Percentiles rank a stretch among this genome's conserved stretches.
These are phyloP conservation scores for Keiferia lycopersicella DNA, from an alignment of 2,888 invertebrate species.

Conservation along the genomic window DNA sequence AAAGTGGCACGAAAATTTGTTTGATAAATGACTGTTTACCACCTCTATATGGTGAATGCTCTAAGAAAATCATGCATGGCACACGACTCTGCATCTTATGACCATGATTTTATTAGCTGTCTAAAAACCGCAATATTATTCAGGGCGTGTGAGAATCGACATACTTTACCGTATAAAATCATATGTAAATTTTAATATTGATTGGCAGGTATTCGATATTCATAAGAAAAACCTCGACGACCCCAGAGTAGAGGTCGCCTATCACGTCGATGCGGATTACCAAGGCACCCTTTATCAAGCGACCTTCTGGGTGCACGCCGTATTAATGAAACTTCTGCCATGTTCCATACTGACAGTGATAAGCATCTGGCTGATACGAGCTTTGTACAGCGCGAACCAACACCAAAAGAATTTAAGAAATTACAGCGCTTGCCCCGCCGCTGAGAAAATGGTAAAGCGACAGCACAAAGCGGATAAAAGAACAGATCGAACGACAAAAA, in stretches of 20 bases:
- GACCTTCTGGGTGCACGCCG: constrained; percentile 91
- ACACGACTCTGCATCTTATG: no score
- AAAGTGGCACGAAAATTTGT: no score
- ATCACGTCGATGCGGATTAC: constrained; percentile 80
- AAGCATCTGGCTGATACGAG: constrained; percentile 86
- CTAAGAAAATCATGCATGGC: no score
- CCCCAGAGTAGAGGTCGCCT: constrained; percentile 60
- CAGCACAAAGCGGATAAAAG: constrained; percentile 70
- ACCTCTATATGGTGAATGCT: no score
- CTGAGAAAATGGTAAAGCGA: constrained; percentile 61
- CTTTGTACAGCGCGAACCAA: constrained; percentile 86
- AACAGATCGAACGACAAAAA: constrained; percentile 91
- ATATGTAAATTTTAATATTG: constrained; percentile 38
- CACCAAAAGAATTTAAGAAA: constrained; percentile 83
- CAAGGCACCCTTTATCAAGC: constrained; percentile 83
- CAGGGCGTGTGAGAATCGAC: no score
- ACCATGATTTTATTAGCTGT: no score
- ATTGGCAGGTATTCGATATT: constrained; percentile 69
- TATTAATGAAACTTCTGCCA: constrained; percentile 90
- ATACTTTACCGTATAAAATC: constrained; percentile 25
- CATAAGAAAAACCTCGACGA: constrained; percentile 70
- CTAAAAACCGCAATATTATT: no score
- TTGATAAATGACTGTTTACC: no score
- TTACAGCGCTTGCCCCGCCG: constrained; percentile 69
- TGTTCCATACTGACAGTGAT: constrained; percentile 89